Evolutionary conservation across 1,140 invertebrate species (phyloP), one percentile per base, ranked within the genome.

Genomic region (Heliothis virescens): DNA sequence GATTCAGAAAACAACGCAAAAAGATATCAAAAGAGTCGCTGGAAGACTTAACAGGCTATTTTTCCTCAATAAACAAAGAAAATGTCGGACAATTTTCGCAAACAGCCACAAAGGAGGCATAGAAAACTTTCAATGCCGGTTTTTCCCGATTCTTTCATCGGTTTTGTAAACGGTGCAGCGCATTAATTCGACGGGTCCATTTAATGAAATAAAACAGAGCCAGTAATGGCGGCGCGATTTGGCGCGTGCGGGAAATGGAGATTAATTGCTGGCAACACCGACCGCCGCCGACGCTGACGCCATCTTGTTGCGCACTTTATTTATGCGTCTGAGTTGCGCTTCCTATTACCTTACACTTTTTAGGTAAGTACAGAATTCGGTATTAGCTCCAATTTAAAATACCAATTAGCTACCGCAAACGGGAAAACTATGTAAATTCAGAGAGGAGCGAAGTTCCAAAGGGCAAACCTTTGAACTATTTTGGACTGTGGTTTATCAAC

Each of bases 161-260:
- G 82, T 86, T 91, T 92, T 92, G 87, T 92, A 90, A 90, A 89
- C 88, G 88, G 89, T 89, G 86, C 85, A 85, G 86, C 87, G 87
- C 89, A 92, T 91, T 94, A 92, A 94, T 94, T 92, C 87, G 87
- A 82, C 78, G 86, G 84, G 89, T 89, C 90, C 90, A 90, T 92
- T 94, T 92, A 93, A 92, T 93, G 88, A 93, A 93, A 94, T 93
- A 93, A 94, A 94, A 94, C 90, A 92, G 84, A 85, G 87, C 79
- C 83, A 79, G 86, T 91, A 90, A 90, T 90, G 89, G 88, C 85
- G 85, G 84, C 85, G 85, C 86, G 89, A 92, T 92, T 90, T 90
- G 91, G 88, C 90, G 91, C 87, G 88, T 90, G 91, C 86, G 86
- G 91, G 86, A 91, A 93, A 93, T 94, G 91, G 91, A 94, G 91